Percentiles rank a stretch among this genome's conserved stretches.
Conservation (phyloP, 2,797 vertebrate genomes). For the Borostomias antarcticus region DNA sequence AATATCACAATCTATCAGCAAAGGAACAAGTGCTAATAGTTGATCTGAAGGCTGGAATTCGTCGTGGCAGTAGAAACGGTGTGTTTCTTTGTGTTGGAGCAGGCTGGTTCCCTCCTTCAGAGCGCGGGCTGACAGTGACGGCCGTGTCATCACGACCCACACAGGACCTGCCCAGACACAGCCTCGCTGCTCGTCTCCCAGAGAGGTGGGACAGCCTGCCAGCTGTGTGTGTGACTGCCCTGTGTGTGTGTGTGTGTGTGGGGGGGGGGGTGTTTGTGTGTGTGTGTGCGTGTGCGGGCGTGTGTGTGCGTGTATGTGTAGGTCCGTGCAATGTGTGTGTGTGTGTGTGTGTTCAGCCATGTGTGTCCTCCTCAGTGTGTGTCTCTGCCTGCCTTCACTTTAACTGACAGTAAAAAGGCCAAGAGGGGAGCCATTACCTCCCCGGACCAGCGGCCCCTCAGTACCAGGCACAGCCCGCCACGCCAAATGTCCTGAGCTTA, state of each 20-base stretch:
- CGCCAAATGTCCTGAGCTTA: conserved; percentile 39
- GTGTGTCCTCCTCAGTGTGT: conserved; percentile 5
- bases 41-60: not conserved
- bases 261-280: conserved; percentile 1
- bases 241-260: not conserved
- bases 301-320: conserved; percentile 3
- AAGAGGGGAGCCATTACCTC: conserved; percentile 52
- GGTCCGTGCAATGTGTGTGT: conserved; percentile 3
- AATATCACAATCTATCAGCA: not conserved
- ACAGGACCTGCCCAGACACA: conserved; percentile 33
- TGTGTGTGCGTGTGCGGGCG: not conserved
- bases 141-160: conserved; percentile 10
- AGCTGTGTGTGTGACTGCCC: not conserved
- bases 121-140: not conserved
- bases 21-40: not conserved
- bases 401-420: conserved; percentile 53
- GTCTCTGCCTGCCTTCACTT: conserved; percentile 56
- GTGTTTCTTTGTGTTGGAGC: not conserved
- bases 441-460: conserved; percentile 15
- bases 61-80: not conserved
- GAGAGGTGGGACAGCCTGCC: not conserved
- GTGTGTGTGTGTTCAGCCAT: not conserved
- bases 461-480: conserved; percentile 58
- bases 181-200: conserved; percentile 17
- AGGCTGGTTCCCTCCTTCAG: not conserved